phyloP scores from a whole-genome alignment of 2,113 vertebrate genomes.

The Tragulus kanchil region DNA sequence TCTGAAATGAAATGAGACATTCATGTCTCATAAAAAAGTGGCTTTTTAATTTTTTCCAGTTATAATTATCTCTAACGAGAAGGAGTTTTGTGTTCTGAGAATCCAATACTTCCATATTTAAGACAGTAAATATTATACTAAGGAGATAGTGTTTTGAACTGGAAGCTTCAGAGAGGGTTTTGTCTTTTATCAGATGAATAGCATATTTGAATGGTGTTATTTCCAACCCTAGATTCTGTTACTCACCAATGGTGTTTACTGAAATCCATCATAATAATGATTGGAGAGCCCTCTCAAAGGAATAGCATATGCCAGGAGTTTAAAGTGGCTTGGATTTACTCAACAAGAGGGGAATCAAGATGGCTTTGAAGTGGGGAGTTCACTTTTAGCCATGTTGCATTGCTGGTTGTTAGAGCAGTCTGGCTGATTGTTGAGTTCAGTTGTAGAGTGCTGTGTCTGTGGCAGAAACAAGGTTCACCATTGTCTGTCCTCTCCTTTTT shows the following conservation, averaged over 20 bases:
- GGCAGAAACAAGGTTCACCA: not conserved
- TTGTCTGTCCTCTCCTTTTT: not conserved
- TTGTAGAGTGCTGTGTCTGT: not conserved
- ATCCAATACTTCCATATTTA: not conserved
- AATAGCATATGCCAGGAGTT: not conserved
- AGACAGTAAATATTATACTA: not conserved
- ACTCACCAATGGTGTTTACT: not conserved
- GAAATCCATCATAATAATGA: not conserved
- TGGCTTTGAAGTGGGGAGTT: not conserved
- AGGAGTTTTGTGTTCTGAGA: not conserved
- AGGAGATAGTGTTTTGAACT: not conserved
- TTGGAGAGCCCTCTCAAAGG: not conserved
- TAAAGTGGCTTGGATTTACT: not conserved
- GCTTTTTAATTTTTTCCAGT: conserved; percentile 29
- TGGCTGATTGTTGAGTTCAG: not conserved
- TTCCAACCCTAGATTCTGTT: not conserved
- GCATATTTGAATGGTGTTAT: not conserved
- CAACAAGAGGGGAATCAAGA: not conserved
- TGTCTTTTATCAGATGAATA: conserved; percentile 9
- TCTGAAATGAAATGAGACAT: conserved; percentile 26
- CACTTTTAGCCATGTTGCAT: not conserved
- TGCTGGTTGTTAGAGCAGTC: not conserved
- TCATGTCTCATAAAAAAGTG: not conserved
- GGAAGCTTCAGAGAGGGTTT: not conserved
- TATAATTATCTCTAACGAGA: not conserved